Conservation (phyloP, 2,797 vertebrate species). For the Danio choprae region DNA sequence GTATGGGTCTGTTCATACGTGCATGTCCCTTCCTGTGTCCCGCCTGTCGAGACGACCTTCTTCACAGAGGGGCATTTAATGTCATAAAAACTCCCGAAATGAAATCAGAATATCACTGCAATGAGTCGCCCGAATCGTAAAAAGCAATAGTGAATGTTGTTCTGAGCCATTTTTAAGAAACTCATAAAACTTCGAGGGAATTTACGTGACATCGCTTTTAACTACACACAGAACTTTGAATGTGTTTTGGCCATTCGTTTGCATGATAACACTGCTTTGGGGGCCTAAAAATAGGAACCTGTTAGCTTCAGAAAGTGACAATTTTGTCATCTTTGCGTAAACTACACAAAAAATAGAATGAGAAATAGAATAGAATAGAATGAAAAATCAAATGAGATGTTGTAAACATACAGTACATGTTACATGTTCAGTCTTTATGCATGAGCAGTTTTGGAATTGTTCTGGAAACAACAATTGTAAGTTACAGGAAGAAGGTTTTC, state of each 20-base stretch:
- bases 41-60: conserved; percentile 25
- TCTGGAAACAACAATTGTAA: too few relatives aligned
- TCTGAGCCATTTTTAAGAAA: background rate
- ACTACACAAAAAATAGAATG: too few relatives aligned
- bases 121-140: conserved; percentile 20
- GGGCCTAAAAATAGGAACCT: background rate
- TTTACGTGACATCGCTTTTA: background rate
- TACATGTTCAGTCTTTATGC: too few relatives aligned
- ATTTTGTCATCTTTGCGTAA: background rate
- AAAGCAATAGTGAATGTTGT: conserved; percentile 9
- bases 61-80: conserved; percentile 46
- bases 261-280: background rate
- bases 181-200: background rate
- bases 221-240: background rate
- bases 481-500: too few relatives aligned
- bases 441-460: too few relatives aligned
- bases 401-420: too few relatives aligned
- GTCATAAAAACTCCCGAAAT: conserved; percentile 13
- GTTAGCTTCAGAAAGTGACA: too few relatives aligned
- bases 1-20: conserved; percentile 33
- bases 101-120: conserved; percentile 23
- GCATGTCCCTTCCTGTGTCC: conserved; percentile 36
- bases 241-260: background rate
- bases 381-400: too few relatives aligned
- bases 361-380: too few relatives aligned